Evolutionary conservation across 1,140 invertebrate species (phyloP).

Genomic region (Brachionus paranguensis): DNA sequence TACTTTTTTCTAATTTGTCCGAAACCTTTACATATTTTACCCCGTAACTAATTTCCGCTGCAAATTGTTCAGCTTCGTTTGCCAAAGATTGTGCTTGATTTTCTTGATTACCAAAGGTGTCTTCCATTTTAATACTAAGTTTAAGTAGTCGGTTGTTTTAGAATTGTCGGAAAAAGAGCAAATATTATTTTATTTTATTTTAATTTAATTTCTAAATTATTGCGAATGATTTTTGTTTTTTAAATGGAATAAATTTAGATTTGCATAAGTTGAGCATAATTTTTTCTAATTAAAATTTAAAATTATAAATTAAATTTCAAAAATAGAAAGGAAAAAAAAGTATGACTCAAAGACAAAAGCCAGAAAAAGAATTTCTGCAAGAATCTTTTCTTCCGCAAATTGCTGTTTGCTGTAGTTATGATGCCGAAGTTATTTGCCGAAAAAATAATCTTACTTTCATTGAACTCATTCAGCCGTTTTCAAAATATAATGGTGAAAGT

Average conservation of each 20-base stretch:
- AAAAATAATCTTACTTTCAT: constrained; percentile 85
- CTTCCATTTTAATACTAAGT: not conserved
- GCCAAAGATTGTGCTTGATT: not conserved
- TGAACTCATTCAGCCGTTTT: constrained; percentile 83
- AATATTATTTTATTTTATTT: not conserved
- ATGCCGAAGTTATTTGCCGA: constrained; percentile 73
- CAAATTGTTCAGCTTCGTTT: not conserved
- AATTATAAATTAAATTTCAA: not conserved
- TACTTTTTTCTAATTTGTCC: not conserved
- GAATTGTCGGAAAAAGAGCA: too few species aligned
- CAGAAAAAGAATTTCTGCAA: constrained; percentile 76
- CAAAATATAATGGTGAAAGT: constrained; percentile 71
- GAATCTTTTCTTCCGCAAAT: constrained; percentile 80
- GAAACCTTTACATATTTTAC: not conserved
- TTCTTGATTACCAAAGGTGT: not conserved
- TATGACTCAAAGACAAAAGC: constrained; percentile 56
- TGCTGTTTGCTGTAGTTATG: constrained; percentile 71
- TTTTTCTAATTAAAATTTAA: not conserved
- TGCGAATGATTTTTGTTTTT: not conserved
- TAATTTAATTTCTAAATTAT: not conserved
- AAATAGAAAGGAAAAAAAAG: not conserved
- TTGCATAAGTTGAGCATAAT: not conserved
- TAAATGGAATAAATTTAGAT: not conserved
- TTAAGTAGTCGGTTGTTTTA: too few species aligned
- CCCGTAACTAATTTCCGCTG: not conserved